Percentiles rank a stretch among this genome's conserved stretches.
phyloP scores from a whole-genome alignment of 2,113 vertebrate species.

The Alectura lathami region DNA sequence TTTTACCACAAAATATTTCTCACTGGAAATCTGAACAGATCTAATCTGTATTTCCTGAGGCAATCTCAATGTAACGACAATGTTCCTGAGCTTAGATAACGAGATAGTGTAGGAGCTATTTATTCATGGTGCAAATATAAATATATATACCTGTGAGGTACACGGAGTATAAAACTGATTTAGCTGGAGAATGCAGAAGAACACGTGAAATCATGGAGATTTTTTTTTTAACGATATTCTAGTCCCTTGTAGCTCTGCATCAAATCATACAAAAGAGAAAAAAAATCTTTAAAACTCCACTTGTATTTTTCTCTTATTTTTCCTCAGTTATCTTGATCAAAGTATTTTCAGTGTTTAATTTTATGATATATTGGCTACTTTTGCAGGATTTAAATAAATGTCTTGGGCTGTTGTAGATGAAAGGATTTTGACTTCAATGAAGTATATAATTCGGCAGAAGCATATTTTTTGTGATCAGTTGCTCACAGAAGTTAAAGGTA shows the following conservation, averaged over 20 bases:
- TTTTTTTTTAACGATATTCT: neutral
- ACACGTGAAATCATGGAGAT: neutral
- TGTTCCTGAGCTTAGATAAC: neutral
- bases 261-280: neutral
- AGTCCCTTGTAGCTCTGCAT: neutral
- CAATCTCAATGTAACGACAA: neutral
- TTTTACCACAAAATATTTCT: neutral
- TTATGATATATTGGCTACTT: neutral
- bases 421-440: neutral
- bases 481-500: neutral
- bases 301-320: neutral
- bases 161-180: neutral
- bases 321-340: neutral
- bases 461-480: neutral
- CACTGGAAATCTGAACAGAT: neutral
- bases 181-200: neutral
- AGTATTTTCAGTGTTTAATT: neutral
- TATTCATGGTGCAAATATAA: neutral
- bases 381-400: neutral
- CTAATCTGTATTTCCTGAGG: neutral
- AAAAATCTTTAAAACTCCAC: neutral
- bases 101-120: neutral
- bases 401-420: neutral
- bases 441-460: neutral
- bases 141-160: neutral